Base-by-base conservation (phyloP, 2,113 vertebrate genomes). In the Erythrocebus patas region DNA sequence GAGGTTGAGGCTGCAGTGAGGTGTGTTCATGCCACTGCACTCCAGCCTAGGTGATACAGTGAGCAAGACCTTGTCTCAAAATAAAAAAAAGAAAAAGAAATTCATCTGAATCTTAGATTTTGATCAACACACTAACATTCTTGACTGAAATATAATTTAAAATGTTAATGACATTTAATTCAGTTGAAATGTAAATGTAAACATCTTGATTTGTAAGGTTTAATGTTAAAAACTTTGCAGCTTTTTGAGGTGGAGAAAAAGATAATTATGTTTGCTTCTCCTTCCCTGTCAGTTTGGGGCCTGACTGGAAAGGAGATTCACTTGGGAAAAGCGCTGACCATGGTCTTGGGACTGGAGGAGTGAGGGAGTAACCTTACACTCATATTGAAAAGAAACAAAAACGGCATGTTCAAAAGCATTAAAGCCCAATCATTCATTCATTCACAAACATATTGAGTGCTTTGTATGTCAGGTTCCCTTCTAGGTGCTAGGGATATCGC, bases 141-240 rank as follows among this genome's bases (percentile, higher is more conserved):
- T 85, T 85, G 27, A 83, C 48, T 79, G 55, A 89, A 92, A 85
- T 80, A 22, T 83, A 92, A 89, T 92, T 61, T 66, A 86, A 87
- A 30, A 1, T 70, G 45, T 78, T 59, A 86, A 82, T 70, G 18
- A 87, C 83, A 88, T 80, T 93, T 52, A 88, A 72, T 61, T 89
- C 20, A 85, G 35, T 68, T 85, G 72, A 68, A 75, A 85, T 81
- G 10, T 86, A 75, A 85, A 86, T 70, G 61, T 61, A 45, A 85
- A 76, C 78, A 89, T 79, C 48, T 75, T 70, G 73, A 81, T 68
- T 89, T 92, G 27, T 75, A 40, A 68, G 70, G 35, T 25, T 79
- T 84, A 20, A 50, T 66, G 73, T 64, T 88, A 68, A 96, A 92
- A 85, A 57, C 2, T 8, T 38, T 22, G 3, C n/a, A 40, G 13